Evolutionary conservation across 2,888 invertebrate genomes (phyloP).

Genomic region (Caenorhabditis parvicauda): DNA sequence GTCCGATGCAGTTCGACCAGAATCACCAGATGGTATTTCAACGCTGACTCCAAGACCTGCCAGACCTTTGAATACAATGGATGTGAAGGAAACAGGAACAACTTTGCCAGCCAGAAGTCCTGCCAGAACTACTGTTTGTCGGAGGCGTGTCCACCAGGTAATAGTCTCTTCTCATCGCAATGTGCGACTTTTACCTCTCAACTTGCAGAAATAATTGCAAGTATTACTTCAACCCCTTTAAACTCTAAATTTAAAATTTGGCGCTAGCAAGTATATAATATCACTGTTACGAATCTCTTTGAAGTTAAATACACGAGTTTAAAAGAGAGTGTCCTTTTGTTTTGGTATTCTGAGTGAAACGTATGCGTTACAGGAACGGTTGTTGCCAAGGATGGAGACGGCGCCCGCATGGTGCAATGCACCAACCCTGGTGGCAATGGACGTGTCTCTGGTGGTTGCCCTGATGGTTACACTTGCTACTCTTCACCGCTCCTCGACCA

Average conservation of each 20-base stretch:
- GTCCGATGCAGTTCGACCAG: slow-evolving; percentile 45
- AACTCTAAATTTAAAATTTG: too few relatives aligned
- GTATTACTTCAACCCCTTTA: too few relatives aligned
- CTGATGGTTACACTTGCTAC: slow-evolving; percentile 61
- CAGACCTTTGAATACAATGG: slow-evolving; percentile 61
- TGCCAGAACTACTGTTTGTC: slow-evolving; percentile 62
- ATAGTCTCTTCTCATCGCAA: too few relatives aligned
- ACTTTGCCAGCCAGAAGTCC: slow-evolving; percentile 58
- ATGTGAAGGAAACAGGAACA: slow-evolving; percentile 62
- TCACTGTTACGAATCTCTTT: too few relatives aligned
- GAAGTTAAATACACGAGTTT: too few relatives aligned
- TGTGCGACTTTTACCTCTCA: too few relatives aligned
- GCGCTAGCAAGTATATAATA: too few relatives aligned
- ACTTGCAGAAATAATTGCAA: too few relatives aligned
- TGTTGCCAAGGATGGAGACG: slow-evolving; percentile 57
- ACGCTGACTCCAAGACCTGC: slow-evolving; percentile 59
- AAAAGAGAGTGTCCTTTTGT: not conserved
- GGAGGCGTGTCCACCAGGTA: slow-evolving; percentile 60
- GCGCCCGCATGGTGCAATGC: slow-evolving; percentile 52
- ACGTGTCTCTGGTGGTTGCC: slow-evolving; percentile 57
- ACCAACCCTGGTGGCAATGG: slow-evolving; percentile 50
- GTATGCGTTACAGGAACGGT: too few relatives aligned
- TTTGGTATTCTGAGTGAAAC: too few relatives aligned
- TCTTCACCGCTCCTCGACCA: slow-evolving; percentile 58
- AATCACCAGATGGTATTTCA: slow-evolving; percentile 60